Evolutionary conservation across 2,888 invertebrate species (phyloP).

Genomic region (Octonoba sinensis): DNA sequence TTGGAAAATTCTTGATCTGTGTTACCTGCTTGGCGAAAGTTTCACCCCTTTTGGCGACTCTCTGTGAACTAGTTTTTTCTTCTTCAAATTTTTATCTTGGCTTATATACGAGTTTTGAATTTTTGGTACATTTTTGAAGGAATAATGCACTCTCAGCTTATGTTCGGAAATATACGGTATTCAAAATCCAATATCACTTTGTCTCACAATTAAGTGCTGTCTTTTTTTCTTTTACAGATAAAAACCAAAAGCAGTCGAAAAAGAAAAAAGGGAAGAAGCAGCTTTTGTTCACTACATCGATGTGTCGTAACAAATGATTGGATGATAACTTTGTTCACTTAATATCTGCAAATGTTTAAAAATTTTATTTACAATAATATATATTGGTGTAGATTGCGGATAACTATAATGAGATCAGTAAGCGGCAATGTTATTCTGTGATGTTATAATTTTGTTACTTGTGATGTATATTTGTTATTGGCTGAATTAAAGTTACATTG

Average conservation of each 20-base stretch:
- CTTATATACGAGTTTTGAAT: too few species aligned
- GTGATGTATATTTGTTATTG: conserved; percentile 53
- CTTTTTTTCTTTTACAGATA: conserved; percentile 34
- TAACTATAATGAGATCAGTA: background rate
- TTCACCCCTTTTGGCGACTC: too few species aligned
- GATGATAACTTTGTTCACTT: background rate
- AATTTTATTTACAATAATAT: conserved; percentile 16
- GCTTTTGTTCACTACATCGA: conserved; percentile 80
- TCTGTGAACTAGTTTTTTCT: too few species aligned
- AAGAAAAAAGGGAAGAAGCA: conserved; percentile 80
- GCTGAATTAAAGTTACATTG: conserved; percentile 36
- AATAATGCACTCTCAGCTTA: too few species aligned
- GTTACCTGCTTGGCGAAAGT: too few species aligned
- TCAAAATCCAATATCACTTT: too few species aligned
- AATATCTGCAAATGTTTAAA: conserved; percentile 10
- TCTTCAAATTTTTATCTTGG: too few species aligned
- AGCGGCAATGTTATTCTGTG: conserved; percentile 56
- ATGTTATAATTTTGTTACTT: conserved; percentile 53
- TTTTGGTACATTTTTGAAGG: too few species aligned
- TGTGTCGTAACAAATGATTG: conserved; percentile 66
- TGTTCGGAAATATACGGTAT: too few species aligned
- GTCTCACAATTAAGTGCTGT: too few species aligned
- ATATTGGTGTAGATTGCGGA: background rate
- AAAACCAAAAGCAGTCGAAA: conserved; percentile 74
- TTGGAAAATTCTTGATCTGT: too few species aligned